A percentile compares a stretch with the other conserved stretches of the same genome.
Conservation (phyloP, 2,113 vertebrate genomes). For the Seriola quinqueradiata region DNA sequence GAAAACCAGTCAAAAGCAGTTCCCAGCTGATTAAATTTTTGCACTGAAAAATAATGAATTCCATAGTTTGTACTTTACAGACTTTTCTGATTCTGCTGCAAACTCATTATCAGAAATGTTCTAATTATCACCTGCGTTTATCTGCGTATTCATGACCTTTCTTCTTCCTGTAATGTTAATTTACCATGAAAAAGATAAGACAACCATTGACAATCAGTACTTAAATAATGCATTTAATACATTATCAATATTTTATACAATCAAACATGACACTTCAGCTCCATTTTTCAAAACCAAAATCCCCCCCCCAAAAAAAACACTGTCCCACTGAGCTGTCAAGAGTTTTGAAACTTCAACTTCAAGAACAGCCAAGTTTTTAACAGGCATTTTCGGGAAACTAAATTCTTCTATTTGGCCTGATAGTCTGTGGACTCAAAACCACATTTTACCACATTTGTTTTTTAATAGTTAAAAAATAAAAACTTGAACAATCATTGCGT, state of each 20-base stretch:
- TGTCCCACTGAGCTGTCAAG: background rate
- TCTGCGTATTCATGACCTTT: background rate
- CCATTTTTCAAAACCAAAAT: background rate
- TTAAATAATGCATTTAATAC: constrained; percentile 42
- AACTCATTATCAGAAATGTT: background rate
- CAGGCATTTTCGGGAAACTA: background rate
- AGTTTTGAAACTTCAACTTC: background rate
- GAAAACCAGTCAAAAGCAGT: background rate
- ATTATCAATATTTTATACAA: constrained; percentile 7
- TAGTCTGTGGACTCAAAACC: background rate
- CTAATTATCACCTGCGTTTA: background rate
- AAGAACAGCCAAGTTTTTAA: background rate
- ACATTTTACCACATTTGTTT: background rate
- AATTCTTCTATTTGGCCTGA: background rate
- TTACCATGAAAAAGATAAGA: background rate
- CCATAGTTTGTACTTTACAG: background rate
- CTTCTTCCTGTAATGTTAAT: background rate
- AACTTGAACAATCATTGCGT: background rate
- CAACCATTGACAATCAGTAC: background rate
- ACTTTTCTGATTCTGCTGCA: background rate
- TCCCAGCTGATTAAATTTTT: background rate
- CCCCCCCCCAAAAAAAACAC: too few relatives aligned
- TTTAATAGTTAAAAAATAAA: background rate
- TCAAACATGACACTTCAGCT: background rate
- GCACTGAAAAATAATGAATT: background rate